phyloP scores from a whole-genome alignment of 2,113 vertebrate species.

The Pterophyllum scalare region DNA sequence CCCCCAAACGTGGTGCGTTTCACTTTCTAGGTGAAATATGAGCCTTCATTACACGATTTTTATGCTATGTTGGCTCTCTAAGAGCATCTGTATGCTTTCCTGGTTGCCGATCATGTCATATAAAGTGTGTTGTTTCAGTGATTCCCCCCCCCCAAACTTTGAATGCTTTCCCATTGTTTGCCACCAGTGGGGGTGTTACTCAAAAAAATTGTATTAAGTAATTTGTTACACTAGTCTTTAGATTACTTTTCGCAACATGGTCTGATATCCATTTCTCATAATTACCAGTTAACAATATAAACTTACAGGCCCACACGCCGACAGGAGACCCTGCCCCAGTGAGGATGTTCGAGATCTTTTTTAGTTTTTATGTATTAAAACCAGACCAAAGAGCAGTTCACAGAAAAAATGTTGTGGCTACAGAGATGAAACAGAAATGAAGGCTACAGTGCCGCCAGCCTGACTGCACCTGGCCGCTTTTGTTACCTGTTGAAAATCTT shows the following conservation, averaged over 20 bases:
- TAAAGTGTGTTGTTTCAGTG: neutral
- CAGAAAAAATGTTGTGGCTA: neutral
- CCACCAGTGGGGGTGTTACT: neutral
- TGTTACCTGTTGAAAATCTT: neutral
- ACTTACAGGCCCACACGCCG: too few relatives aligned
- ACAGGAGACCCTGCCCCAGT: neutral
- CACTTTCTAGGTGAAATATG: neutral
- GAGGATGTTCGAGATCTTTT: neutral
- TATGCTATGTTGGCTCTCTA: neutral
- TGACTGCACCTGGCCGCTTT: neutral
- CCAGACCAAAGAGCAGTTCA: neutral
- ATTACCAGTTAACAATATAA: neutral
- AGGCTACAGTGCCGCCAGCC: neutral
- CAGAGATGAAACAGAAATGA: neutral
- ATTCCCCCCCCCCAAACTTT: neutral
- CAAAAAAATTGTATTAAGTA: neutral
- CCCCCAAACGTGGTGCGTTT: neutral
- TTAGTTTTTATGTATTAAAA: neutral
- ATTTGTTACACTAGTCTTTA: conserved; percentile 1
- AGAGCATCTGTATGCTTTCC: neutral
- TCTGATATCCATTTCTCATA: neutral
- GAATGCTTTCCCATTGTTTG: neutral
- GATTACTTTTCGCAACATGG: neutral
- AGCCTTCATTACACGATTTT: neutral
- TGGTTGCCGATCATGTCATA: neutral